Percentiles rank a stretch among this genome's conserved stretches.
phyloP scores from a whole-genome alignment of 1,140 invertebrate genomes.

The Pygmarrhopalites habei region DNA sequence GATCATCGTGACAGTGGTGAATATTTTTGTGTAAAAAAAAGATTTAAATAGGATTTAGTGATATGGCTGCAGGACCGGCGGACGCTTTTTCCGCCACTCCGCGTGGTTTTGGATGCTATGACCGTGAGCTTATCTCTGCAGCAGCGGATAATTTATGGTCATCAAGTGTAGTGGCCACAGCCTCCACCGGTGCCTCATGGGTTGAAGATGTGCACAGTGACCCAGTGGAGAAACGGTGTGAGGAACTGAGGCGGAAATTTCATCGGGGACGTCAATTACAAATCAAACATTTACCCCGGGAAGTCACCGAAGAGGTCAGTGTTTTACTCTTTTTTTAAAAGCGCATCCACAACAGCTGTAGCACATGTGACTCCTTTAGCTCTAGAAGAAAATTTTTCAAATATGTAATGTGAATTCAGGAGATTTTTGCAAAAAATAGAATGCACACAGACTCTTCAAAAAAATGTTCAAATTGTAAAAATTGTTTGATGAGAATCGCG shows the following conservation, averaged over 20 bases:
- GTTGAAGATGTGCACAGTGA: slow-evolving; percentile 43
- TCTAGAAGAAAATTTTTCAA: no score
- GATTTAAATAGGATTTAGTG: not conserved
- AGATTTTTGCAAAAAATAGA: no score
- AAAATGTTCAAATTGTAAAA: no score
- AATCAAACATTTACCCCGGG: slow-evolving; percentile 46
- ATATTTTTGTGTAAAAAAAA: not conserved
- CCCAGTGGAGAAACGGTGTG: slow-evolving; percentile 43
- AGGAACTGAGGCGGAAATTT: slow-evolving; percentile 45
- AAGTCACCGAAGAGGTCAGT: slow-evolving; percentile 47
- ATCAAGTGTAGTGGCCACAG: slow-evolving; percentile 42
- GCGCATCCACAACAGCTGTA: no score
- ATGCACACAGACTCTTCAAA: no score
- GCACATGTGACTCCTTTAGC: no score
- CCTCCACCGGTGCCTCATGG: slow-evolving; percentile 45
- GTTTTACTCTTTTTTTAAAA: no score
- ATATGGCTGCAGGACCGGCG: slow-evolving; percentile 41
- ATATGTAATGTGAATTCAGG: no score
- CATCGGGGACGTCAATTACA: slow-evolving; percentile 46
- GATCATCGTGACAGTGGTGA: not conserved
- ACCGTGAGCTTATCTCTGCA: slow-evolving; percentile 40
- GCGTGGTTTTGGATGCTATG: slow-evolving; percentile 39
- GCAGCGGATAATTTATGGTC: slow-evolving; percentile 42
- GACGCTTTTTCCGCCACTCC: slow-evolving; percentile 39
- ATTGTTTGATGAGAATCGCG: no score